Evolutionary conservation across 2,888 invertebrate genomes (phyloP).

Genomic region (Seira sanloemensis): DNA sequence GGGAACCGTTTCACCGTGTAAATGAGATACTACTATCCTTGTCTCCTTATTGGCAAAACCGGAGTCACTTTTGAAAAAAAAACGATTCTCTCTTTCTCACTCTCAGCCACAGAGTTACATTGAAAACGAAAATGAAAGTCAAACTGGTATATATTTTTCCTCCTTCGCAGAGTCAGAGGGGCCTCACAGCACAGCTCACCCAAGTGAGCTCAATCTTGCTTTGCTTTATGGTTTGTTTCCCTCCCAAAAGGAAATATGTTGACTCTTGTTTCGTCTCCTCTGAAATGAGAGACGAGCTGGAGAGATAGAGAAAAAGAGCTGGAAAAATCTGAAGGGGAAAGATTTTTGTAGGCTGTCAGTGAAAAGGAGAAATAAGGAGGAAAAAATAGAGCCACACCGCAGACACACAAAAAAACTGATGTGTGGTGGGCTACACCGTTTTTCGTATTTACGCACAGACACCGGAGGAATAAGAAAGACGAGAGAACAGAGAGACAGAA

Average conservation of each 20-base stretch:
- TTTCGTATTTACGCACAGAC: background rate
- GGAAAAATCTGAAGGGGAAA: slow-evolving; percentile 20
- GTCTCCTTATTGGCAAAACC: slow-evolving; percentile 38
- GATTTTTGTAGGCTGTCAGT: slow-evolving; percentile 1
- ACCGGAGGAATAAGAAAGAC: background rate
- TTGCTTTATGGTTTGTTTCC: slow-evolving; percentile 55
- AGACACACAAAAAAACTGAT: background rate
- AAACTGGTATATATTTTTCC: slow-evolving; percentile 35
- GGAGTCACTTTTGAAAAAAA: no score
- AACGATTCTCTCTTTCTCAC: slow-evolving; percentile 26
- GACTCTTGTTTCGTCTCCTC: slow-evolving; percentile 44
- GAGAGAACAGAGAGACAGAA: slow-evolving; percentile 24
- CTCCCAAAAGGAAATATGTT: slow-evolving; percentile 39
- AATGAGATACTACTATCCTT: slow-evolving; percentile 40
- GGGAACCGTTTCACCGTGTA: slow-evolving; percentile 60
- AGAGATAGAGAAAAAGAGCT: slow-evolving; percentile 34
- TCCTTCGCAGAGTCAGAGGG: slow-evolving; percentile 34
- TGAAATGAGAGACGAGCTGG: slow-evolving; percentile 60
- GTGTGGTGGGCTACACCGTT: background rate
- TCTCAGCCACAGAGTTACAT: slow-evolving; percentile 7
- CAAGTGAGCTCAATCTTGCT: slow-evolving; percentile 59
- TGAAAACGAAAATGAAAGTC: slow-evolving; percentile 28
- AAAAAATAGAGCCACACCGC: background rate
- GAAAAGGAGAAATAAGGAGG: background rate
- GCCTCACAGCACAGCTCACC: no score